A percentile compares a stretch with the other conserved stretches of the same genome.
Evolutionary conservation across 2,113 vertebrate genomes (phyloP).

Genomic region (Uria lomvia): DNA sequence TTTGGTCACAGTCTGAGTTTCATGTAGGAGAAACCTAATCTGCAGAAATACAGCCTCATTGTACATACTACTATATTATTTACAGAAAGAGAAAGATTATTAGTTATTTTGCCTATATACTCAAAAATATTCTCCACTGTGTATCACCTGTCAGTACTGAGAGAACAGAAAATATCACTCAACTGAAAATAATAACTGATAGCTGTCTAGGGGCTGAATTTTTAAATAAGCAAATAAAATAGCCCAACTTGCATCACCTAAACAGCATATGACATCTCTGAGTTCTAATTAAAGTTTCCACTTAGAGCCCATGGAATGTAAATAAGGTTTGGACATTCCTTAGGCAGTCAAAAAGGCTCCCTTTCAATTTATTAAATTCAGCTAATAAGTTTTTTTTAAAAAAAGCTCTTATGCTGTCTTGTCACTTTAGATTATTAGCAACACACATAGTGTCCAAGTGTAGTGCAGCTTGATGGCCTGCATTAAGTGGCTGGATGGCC

Average conservation of each 20-base stretch:
- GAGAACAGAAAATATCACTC: background rate
- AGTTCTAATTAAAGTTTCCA: conserved; percentile 15
- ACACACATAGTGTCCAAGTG: background rate
- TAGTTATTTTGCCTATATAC: background rate
- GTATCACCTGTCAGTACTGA: background rate
- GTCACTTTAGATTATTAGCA: conserved; percentile 44
- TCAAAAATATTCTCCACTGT: background rate
- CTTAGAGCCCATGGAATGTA: background rate
- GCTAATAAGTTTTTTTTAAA: background rate
- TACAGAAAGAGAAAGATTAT: background rate
- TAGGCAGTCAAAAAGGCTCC: background rate
- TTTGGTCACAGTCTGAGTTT: background rate
- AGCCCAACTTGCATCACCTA: background rate
- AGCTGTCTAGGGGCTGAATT: background rate
- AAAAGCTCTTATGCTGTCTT: background rate
- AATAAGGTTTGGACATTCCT: background rate
- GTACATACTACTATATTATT: background rate
- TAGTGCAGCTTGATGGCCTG: background rate
- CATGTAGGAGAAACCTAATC: background rate
- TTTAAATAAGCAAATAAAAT: background rate
- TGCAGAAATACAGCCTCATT: background rate
- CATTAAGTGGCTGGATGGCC: background rate
- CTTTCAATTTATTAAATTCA: conserved; percentile 3
- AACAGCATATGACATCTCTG: background rate
- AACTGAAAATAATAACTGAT: background rate